These are phyloP conservation scores for Sternarchorhynchus goeldii DNA, from an alignment of 2,797 vertebrate species.

Conservation along the genomic window DNA sequence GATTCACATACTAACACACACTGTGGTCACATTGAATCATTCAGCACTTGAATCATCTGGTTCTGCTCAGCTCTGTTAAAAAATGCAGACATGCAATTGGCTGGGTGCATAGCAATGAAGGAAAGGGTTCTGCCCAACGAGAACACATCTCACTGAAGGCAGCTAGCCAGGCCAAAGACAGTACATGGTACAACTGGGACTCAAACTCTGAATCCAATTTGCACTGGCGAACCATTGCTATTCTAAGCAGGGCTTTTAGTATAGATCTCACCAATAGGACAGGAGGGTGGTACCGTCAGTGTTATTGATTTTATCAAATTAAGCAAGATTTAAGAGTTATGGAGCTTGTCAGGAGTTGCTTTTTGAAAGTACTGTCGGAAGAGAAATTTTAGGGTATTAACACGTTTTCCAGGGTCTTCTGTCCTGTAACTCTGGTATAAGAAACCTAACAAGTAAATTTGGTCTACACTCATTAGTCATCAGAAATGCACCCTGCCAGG, in stretches of 20 bases:
- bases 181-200: neutral
- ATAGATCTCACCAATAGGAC: neutral
- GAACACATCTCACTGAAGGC: neutral
- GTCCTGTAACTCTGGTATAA: neutral
- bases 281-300: neutral
- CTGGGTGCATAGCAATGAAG: no score
- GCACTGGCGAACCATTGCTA: neutral
- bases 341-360: neutral
- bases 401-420: neutral
- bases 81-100: no score
- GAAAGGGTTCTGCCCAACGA: no score
- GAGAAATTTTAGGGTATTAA: neutral
- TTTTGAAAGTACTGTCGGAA: neutral
- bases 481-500: constrained; percentile 13
- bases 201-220: neutral
- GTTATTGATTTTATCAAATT: neutral
- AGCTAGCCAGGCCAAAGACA: neutral
- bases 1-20: no score
- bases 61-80: no score
- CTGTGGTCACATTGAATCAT: no score
- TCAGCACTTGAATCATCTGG: no score
- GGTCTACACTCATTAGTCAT: constrained; percentile 19
- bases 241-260: neutral
- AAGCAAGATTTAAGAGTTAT: neutral
- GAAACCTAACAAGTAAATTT: neutral